Base-by-base conservation (phyloP, 2,888 invertebrate species). In the Mimas tiliae region DNA sequence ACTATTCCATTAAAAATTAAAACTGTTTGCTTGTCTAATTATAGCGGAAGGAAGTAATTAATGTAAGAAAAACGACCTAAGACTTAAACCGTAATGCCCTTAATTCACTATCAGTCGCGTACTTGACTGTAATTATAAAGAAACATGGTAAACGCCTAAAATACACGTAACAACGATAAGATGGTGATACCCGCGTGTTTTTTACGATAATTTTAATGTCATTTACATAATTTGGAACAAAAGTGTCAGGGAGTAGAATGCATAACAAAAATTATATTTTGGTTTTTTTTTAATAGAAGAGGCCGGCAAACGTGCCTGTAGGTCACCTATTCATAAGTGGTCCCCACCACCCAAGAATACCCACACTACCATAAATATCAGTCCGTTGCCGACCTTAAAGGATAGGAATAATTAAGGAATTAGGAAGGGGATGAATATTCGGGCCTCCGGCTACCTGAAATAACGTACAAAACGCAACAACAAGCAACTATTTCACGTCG, bases 161-260 rank as follows among this genome's bases (percentile, higher is more conserved):
- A 78, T 74, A 80, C 77, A 77, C 74, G 72, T 73, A 72, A 70
- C 68, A 63, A 67, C 72, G 88, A 86, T 87, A 88, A 86, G 75
- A 72, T 72, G 72, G 70, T 65, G 66, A 58, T 58, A 58, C 68
- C 70, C 65, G 70, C 77, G 66, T 80, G 82, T 83, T 70, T 71
- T 67, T 77, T 72, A 68, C 74, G 75, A 78, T 80, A 85, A 85
- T 82, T 79, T 77, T 78, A 76, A 77, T 75, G 75, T 75, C 73
- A 83, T 84, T 87, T 78, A 80, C 86, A 85, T 84, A 83, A 79
- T 80, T 81, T 75, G 75, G 80, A 83, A 83, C 80, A 84, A 67
- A 51, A 68, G 69, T 48, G 14, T 34, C 34, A 48, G 9, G 48
- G 58, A 65, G 48, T 27, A 19, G 45, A 8, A 16, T 27, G 12